These are phyloP conservation scores for Lepidochrysops patricia DNA, from an alignment of 2,888 invertebrate species.

Conservation along the genomic window DNA sequence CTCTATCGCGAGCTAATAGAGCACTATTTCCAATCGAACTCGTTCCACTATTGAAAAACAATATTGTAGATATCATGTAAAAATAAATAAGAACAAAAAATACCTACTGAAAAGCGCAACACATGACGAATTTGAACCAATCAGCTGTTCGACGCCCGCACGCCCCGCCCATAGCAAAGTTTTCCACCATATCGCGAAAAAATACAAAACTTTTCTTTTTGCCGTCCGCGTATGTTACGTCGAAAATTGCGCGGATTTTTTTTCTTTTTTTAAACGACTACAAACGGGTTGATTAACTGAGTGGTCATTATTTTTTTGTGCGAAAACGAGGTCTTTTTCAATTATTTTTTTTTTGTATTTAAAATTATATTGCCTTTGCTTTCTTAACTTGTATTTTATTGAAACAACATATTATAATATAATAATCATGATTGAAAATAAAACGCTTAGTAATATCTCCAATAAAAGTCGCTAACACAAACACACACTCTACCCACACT, in stretches of 20 bases:
- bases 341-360: background rate
- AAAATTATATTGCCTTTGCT: background rate
- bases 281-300: background rate
- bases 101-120: constrained; percentile 68
- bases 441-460: background rate
- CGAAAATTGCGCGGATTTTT: background rate
- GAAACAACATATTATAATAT: background rate
- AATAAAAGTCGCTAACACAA: background rate
- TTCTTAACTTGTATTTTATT: background rate
- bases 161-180: constrained; percentile 63
- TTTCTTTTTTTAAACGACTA: background rate
- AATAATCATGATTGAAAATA: background rate
- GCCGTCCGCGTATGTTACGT: constrained; percentile 12
- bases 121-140: constrained; percentile 59
- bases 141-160: constrained; percentile 59
- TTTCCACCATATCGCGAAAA: constrained; percentile 63
- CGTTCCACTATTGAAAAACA: constrained; percentile 22
- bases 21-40: constrained; percentile 9
- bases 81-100: constrained; percentile 34
- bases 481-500: constrained; percentile 15
- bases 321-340: background rate
- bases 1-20: background rate
- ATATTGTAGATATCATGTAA: constrained; percentile 22
- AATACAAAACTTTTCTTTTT: constrained; percentile 32
- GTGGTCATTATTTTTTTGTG: background rate